phyloP scores from a whole-genome alignment of 2,888 invertebrate genomes.

The Allacma fusca region DNA sequence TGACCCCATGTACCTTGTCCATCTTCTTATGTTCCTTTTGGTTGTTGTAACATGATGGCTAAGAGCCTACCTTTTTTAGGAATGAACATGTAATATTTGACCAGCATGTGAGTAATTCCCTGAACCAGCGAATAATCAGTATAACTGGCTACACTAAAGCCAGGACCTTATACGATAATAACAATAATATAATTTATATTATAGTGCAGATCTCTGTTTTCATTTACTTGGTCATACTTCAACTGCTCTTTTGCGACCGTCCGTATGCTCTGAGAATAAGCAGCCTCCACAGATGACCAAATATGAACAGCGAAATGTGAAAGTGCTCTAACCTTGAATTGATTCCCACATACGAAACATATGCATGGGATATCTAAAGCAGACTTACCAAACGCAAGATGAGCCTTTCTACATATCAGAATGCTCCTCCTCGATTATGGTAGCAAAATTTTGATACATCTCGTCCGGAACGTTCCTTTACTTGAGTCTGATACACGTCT shows the following conservation, averaged over 20 bases:
- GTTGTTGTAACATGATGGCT: not conserved
- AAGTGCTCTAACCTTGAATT: conserved; percentile 50
- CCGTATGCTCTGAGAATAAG: not conserved
- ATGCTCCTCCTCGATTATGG: not conserved
- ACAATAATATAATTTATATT: not conserved
- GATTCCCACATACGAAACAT: conserved; percentile 43
- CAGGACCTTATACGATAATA: not conserved
- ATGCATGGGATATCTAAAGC: not conserved
- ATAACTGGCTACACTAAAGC: not conserved
- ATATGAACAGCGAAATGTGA: conserved; percentile 46
- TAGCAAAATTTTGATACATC: not conserved
- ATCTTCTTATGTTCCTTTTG: conserved; percentile 17
- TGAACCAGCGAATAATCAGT: not conserved
- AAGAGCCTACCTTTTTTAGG: conserved; percentile 28
- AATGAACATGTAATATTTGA: conserved; percentile 25
- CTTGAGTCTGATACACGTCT: not conserved
- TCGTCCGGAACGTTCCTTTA: not conserved
- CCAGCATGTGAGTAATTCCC: not conserved
- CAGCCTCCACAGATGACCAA: conserved; percentile 41
- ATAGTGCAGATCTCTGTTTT: not conserved
- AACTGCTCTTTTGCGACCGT: conserved; percentile 26
- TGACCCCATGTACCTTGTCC: conserved; percentile 27
- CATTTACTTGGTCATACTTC: conserved; percentile 26
- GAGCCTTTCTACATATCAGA: not conserved
- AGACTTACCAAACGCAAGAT: not conserved